Conservation (phyloP, 2,113 vertebrate genomes). For the Pogona vitticeps region DNA sequence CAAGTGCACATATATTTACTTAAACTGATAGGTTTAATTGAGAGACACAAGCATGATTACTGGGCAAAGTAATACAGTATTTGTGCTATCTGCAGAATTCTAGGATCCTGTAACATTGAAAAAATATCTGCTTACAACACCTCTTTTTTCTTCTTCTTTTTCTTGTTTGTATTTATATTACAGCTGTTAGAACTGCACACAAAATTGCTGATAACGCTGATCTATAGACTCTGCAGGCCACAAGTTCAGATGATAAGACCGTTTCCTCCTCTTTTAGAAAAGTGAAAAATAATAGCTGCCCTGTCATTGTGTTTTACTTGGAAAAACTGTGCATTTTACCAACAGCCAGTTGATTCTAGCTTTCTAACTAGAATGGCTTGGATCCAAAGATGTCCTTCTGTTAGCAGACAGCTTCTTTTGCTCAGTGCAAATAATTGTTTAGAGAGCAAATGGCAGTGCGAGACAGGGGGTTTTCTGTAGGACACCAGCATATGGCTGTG, state of each 20-base stretch:
- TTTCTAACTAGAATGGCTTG: neutral
- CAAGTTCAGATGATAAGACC: neutral
- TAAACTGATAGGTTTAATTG: neutral
- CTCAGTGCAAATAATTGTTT: neutral
- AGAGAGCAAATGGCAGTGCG: neutral
- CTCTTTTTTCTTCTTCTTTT: neutral
- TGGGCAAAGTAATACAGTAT: neutral
- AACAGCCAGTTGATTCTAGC: conserved; percentile 38
- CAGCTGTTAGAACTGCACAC: conserved; percentile 41
- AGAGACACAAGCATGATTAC: neutral
- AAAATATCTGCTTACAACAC: no score
- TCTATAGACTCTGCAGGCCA: neutral
- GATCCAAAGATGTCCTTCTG: neutral
- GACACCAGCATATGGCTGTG: neutral
- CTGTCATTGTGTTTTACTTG: conserved; percentile 45
- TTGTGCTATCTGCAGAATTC: no score
- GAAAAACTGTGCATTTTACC: conserved; percentile 55
- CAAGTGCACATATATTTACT: neutral
- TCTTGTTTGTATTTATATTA: neutral
- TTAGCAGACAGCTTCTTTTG: neutral
- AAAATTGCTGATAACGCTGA: conserved; percentile 37
- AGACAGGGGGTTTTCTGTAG: neutral
- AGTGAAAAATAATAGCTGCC: conserved; percentile 32
- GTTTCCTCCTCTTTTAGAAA: conserved; percentile 37
- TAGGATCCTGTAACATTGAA: no score